Conservation (phyloP, 2,113 vertebrate species). For the Theristicus caerulescens region DNA sequence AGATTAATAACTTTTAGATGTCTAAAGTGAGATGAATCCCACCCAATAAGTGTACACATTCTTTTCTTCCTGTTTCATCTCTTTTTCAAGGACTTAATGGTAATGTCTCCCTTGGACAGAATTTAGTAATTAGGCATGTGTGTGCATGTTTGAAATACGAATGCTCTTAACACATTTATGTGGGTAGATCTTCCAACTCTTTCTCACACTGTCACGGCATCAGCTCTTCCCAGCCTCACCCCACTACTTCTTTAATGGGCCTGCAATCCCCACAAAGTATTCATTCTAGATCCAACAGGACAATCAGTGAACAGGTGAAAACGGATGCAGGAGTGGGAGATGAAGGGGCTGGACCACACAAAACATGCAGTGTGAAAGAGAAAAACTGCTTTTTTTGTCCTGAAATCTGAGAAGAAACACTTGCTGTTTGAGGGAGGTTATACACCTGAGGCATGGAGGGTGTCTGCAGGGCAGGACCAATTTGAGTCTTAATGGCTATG, state of each 20-base stretch:
- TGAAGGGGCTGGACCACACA: not conserved
- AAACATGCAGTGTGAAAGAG: not conserved
- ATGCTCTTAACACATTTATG: not conserved
- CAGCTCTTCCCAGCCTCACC: not conserved
- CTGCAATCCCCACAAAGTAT: not conserved
- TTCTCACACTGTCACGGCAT: not conserved
- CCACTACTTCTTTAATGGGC: not conserved
- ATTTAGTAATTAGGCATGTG: not conserved
- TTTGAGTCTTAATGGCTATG: not conserved
- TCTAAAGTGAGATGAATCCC: slow-evolving; percentile 29
- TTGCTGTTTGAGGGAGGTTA: not conserved
- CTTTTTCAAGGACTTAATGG: not conserved
- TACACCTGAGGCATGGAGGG: not conserved
- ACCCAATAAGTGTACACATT: not conserved
- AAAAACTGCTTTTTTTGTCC: not conserved
- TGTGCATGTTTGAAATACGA: not conserved
- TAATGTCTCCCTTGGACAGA: not conserved
- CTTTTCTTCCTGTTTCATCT: not conserved
- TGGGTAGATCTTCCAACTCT: not conserved
- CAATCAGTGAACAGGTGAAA: not conserved
- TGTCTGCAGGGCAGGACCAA: not conserved
- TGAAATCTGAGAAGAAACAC: not conserved
- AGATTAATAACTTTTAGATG: slow-evolving; percentile 31
- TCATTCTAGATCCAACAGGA: not conserved
- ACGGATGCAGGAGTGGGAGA: not conserved